Conservation (phyloP, 1,140 invertebrate species). For the Drosophila kepulauana region DNA sequence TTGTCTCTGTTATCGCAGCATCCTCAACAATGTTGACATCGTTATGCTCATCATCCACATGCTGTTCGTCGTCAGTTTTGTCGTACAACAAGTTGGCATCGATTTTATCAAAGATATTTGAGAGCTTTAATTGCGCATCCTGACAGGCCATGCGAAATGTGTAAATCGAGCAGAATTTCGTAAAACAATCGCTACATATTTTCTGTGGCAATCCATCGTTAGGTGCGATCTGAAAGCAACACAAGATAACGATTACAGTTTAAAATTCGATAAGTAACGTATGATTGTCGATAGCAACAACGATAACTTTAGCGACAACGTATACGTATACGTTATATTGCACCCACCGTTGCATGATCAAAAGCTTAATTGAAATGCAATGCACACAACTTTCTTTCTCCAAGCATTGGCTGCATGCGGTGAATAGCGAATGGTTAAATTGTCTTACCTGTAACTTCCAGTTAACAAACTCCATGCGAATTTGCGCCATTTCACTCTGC, state of each 20-base stretch:
- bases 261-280: constrained; percentile 1
- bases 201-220: constrained; percentile 80
- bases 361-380: constrained; percentile 36
- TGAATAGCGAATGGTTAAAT: constrained; percentile 7
- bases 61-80: constrained; percentile 36
- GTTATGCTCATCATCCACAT: neutral
- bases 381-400: constrained; percentile 20
- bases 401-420: constrained; percentile 4
- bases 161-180: constrained; percentile 76
- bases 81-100: constrained; percentile 67
- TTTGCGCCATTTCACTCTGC: constrained; percentile 73
- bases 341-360: constrained; percentile 37
- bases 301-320: neutral
- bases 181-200: constrained; percentile 80
- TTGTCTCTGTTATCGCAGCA: constrained; percentile 22
- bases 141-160: constrained; percentile 75
- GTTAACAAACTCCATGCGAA: constrained; percentile 70
- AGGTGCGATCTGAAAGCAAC: constrained; percentile 60
- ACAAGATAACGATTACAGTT: neutral
- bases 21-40: neutral
- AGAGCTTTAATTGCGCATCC: constrained; percentile 74
- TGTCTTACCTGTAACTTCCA: constrained; percentile 79
- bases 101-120: constrained; percentile 81
- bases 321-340: no score
- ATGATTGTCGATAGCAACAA: constrained; percentile 17